A percentile compares a stretch with the other conserved stretches of the same genome.
These are phyloP conservation scores for Aphidoletes aphidimyza DNA, from an alignment of 2,888 invertebrate species.

Conservation along the genomic window DNA sequence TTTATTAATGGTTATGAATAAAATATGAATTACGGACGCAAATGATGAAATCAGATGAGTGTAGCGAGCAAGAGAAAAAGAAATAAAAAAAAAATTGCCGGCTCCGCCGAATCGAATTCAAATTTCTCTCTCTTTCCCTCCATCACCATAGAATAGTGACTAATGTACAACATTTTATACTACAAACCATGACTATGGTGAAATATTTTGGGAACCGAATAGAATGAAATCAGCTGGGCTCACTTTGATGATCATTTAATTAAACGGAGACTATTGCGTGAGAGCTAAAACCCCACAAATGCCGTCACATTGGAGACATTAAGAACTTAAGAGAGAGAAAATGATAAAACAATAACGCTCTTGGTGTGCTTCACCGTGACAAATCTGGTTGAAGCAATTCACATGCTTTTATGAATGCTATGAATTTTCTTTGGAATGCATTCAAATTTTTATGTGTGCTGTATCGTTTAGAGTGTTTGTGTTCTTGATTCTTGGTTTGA, in stretches of 20 bases:
- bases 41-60: not conserved
- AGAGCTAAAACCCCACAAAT: too few relatives aligned
- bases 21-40: not conserved
- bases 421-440: not conserved
- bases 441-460: not conserved
- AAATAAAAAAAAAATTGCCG: not conserved
- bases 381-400: not conserved
- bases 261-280: too few relatives aligned
- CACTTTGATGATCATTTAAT: not conserved
- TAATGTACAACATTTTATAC: too few relatives aligned
- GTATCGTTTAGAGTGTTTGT: not conserved
- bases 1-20: not conserved
- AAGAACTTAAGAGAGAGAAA: not conserved
- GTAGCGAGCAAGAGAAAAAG: not conserved
- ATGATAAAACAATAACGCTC: constrained; percentile 9
- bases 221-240: too few relatives aligned
- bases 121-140: too few relatives aligned
- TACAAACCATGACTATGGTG: too few relatives aligned
- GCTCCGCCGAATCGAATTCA: too few relatives aligned
- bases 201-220: not conserved
- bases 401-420: not conserved
- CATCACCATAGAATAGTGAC: too few relatives aligned
- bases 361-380: constrained; percentile 26
- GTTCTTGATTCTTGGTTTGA: not conserved
- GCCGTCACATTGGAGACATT: not conserved